Conservation (phyloP, 2,888 invertebrate species). For the Julus scanicus region DNA sequence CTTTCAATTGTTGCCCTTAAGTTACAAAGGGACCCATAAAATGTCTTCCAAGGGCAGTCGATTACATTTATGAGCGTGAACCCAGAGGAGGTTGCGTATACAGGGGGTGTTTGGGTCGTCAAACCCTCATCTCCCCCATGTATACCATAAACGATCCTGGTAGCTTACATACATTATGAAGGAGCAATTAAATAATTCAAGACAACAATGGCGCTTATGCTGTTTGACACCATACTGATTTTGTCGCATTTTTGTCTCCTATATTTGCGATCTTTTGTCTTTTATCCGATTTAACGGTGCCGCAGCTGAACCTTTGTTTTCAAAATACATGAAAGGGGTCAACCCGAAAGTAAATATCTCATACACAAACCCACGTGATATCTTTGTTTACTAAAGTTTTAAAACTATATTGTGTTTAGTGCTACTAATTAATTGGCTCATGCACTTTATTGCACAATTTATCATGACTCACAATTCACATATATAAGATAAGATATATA, state of each 20-base stretch:
- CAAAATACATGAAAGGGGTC: neutral
- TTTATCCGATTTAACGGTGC: neutral
- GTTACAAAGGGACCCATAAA: neutral
- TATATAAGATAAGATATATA: too few species aligned
- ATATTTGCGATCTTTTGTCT: neutral
- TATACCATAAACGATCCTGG: neutral
- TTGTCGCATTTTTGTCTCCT: neutral
- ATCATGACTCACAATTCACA: neutral
- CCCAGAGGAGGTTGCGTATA: neutral
- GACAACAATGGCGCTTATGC: neutral
- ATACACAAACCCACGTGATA: neutral
- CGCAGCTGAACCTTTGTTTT: neutral
- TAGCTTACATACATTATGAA: slow-evolving; percentile 30
- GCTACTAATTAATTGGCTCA: neutral
- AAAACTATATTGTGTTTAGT: neutral
- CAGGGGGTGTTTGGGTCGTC: neutral
- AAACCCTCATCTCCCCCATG: neutral
- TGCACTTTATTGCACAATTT: neutral
- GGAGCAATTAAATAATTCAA: neutral
- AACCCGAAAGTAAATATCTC: neutral
- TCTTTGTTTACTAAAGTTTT: neutral
- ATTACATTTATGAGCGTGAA: slow-evolving; percentile 31
- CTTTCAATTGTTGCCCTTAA: neutral
- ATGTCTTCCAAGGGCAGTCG: neutral
- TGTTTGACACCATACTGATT: neutral